phyloP scores from a whole-genome alignment of 2,113 vertebrate genomes.

The Cephalopterus ornatus region DNA sequence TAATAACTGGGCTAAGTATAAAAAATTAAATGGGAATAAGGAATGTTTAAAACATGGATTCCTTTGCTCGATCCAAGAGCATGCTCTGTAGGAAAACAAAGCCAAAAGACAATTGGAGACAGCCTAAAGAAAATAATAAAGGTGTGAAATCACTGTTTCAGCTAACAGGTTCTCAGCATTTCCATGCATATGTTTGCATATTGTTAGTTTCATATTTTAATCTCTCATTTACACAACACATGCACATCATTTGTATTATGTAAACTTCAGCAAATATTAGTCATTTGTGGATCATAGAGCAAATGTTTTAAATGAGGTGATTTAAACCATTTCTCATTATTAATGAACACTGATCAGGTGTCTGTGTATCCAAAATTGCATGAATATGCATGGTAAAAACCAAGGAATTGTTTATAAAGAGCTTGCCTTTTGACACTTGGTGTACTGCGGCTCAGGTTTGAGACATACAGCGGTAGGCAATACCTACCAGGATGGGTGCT shows the following conservation, averaged over 20 bases:
- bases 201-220: slow-evolving; percentile 79
- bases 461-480: not conserved
- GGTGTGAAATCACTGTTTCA: slow-evolving; percentile 71
- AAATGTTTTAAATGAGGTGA: slow-evolving; percentile 81
- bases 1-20: slow-evolving; percentile 36
- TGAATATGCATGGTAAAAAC: slow-evolving; percentile 76
- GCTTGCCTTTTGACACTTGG: slow-evolving; percentile 36
- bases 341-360: slow-evolving; percentile 80
- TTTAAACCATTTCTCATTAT: slow-evolving; percentile 80
- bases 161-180: slow-evolving; percentile 70
- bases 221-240: slow-evolving; percentile 78
- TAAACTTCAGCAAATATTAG: slow-evolving; percentile 82
- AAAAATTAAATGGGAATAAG: slow-evolving; percentile 48
- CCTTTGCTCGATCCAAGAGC: slow-evolving; percentile 54
- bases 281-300: slow-evolving; percentile 79
- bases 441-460: slow-evolving; percentile 5
- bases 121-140: slow-evolving; percentile 72
- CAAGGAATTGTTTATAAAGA: slow-evolving; percentile 67
- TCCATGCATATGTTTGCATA: slow-evolving; percentile 76
- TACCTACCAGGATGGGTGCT: not conserved
- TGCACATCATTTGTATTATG: slow-evolving; percentile 81
- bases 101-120: slow-evolving; percentile 68
- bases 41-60: slow-evolving; percentile 51
- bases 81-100: slow-evolving; percentile 57
- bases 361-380: slow-evolving; percentile 73